These are phyloP conservation scores for Pygoscelis antarcticus DNA, from an alignment of 2,113 vertebrate genomes.

Conservation along the genomic window DNA sequence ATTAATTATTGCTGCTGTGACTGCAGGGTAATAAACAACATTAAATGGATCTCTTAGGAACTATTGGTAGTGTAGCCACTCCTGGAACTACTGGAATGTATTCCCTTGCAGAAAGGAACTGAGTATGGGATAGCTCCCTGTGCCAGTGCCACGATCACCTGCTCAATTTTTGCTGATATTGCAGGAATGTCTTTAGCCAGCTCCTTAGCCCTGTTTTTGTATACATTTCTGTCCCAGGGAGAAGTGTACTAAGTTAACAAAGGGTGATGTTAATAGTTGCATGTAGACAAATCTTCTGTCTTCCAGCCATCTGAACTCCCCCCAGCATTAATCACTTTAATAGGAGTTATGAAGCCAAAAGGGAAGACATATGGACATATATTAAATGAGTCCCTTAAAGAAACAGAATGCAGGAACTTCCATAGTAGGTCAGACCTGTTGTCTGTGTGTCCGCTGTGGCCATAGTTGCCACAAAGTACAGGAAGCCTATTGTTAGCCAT, in stretches of 20 bases:
- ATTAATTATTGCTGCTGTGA: conserved; percentile 1
- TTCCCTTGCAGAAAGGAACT: not conserved
- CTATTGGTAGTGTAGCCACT: not conserved
- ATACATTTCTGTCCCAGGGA: not conserved
- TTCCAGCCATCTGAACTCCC: not conserved
- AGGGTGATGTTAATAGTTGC: not conserved
- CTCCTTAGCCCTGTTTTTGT: not conserved
- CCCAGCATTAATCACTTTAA: not conserved
- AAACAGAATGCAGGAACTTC: not conserved
- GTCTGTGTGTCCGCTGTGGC: not conserved
- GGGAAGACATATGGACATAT: not conserved
- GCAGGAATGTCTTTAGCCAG: not conserved
- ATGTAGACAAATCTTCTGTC: not conserved
- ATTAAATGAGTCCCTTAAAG: not conserved
- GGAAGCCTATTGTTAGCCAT: not conserved
- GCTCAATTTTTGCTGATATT: not conserved
- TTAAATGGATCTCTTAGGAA: not conserved
- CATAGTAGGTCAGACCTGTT: not conserved
- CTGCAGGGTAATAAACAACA: not conserved
- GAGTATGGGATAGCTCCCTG: not conserved
- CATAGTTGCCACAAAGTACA: not conserved
- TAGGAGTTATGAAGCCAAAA: not conserved
- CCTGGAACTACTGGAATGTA: not conserved
- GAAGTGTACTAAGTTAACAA: not conserved
- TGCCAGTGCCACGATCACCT: not conserved